These are phyloP conservation scores for Trigoniulus corallinus DNA, from an alignment of 1,140 invertebrate species.

Conservation along the genomic window DNA sequence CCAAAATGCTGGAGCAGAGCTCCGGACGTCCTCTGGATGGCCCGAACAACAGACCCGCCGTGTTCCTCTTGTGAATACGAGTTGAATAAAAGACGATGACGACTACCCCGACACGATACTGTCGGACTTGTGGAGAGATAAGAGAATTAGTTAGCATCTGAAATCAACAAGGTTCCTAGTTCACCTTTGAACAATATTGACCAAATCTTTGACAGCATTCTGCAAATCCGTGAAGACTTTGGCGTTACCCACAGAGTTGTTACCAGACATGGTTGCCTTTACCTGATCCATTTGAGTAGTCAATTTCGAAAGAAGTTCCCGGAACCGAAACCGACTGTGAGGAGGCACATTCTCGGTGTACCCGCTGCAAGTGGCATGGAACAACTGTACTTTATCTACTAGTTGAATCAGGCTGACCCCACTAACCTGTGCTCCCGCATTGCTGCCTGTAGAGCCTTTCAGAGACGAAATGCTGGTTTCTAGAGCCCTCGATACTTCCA, in stretches of 20 bases:
- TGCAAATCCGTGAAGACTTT: conserved; percentile 51
- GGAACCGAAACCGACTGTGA: conserved; percentile 71
- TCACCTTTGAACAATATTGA: conserved; percentile 62
- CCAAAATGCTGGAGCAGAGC: too few species aligned
- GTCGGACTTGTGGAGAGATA: too few species aligned
- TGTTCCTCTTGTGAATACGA: too few species aligned
- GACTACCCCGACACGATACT: too few species aligned
- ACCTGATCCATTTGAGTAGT: conserved; percentile 60
- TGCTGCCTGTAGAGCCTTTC: conserved; percentile 29
- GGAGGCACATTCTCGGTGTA: conserved; percentile 58
- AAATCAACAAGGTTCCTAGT: too few species aligned
- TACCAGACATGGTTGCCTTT: conserved; percentile 40
- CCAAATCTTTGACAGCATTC: conserved; percentile 60
- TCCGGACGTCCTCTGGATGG: too few species aligned
- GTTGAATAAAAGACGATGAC: too few species aligned
- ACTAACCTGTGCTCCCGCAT: conserved; percentile 36
- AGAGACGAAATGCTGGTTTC: conserved; percentile 42
- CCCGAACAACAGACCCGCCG: too few species aligned
- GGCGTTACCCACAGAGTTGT: conserved; percentile 32
- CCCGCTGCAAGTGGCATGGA: conserved; percentile 55
- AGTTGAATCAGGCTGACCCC: conserved; percentile 55
- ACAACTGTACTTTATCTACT: conserved; percentile 59
- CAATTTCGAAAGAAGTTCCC: conserved; percentile 61
- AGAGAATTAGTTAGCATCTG: too few species aligned
- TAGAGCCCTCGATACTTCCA: conserved; percentile 47